These are phyloP conservation scores for Ifrita kowaldi DNA, from an alignment of 2,113 vertebrate species.

Conservation along the genomic window DNA sequence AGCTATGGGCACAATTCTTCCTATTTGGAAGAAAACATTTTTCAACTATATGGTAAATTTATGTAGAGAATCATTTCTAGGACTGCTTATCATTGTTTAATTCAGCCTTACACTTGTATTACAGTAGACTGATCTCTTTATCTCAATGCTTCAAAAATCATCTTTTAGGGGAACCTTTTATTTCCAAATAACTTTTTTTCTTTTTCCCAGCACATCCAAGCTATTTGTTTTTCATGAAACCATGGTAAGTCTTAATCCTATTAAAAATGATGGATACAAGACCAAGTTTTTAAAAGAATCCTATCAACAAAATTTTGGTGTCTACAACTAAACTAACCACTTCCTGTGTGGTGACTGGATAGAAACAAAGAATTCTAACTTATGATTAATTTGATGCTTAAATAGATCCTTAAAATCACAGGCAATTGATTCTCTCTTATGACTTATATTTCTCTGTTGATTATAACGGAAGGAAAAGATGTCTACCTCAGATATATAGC, in stretches of 20 bases:
- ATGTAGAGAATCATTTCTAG: accelerated
- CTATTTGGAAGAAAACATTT: neutral
- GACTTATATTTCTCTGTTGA: neutral
- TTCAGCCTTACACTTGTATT: neutral
- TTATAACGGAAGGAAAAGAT: neutral
- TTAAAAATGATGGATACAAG: neutral
- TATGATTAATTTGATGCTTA: neutral
- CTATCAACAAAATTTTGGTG: neutral
- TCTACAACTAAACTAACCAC: neutral
- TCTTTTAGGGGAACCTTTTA: neutral
- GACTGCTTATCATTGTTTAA: neutral
- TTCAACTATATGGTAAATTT: neutral
- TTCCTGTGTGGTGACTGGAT: neutral
- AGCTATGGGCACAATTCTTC: neutral
- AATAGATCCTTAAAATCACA: neutral
- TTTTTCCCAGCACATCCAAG: neutral
- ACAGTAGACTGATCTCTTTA: neutral
- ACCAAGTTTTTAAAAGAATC: neutral
- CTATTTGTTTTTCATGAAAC: neutral
- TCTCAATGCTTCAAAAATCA: neutral
- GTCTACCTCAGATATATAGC: neutral
- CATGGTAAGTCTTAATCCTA: neutral
- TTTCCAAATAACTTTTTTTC: neutral
- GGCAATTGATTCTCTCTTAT: neutral
- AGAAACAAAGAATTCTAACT: neutral